These are phyloP conservation scores for Hydropotes inermis DNA, from an alignment of 2,113 vertebrate species.

Conservation along the genomic window DNA sequence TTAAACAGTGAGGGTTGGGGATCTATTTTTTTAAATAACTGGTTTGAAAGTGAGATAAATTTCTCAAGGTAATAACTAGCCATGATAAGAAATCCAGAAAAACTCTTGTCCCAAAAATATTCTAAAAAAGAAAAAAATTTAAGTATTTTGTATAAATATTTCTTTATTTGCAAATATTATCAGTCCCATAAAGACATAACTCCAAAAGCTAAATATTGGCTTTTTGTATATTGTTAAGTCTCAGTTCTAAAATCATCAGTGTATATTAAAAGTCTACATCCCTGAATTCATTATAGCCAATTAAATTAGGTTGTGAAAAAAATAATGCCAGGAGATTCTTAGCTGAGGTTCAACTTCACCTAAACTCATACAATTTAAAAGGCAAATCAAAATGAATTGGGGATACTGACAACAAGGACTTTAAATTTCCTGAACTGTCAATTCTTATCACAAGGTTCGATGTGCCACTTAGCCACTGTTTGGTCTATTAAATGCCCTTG, in stretches of 20 bases:
- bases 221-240: neutral
- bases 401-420: neutral
- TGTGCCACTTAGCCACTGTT: neutral
- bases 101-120: neutral
- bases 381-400: neutral
- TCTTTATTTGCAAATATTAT: conserved; percentile 40
- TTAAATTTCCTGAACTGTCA: neutral
- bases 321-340: neutral
- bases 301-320: neutral
- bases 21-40: neutral
- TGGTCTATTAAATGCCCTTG: neutral
- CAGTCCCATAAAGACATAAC: neutral
- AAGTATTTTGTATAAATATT: neutral
- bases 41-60: conserved; percentile 34
- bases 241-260: conserved; percentile 4
- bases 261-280: neutral
- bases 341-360: neutral
- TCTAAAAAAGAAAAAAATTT: neutral
- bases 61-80: neutral
- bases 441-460: neutral
- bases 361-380: neutral
- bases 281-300: neutral
- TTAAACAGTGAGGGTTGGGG: neutral
- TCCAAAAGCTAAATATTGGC: conserved; percentile 21
- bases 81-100: neutral